Evolutionary conservation across 2,113 vertebrate genomes (phyloP).

Genomic region (Leptodactylus fuscus): DNA sequence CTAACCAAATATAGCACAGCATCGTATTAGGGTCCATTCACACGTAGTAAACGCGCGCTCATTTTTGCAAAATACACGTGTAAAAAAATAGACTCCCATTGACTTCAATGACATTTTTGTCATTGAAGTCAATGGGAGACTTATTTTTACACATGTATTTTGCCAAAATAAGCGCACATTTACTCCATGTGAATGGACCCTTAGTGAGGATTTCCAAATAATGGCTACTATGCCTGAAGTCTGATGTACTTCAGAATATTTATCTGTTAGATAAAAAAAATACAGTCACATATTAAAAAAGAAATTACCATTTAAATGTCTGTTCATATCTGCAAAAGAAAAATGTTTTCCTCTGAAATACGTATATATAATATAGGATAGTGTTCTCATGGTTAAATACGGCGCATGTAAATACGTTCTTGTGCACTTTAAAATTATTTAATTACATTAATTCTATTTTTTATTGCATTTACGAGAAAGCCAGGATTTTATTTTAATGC

Average conservation of each 20-base stretch:
- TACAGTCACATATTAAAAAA: conserved; percentile 27
- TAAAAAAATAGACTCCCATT: too few relatives aligned
- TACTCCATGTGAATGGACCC: too few relatives aligned
- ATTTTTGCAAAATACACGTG: too few relatives aligned
- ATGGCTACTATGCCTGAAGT: background rate
- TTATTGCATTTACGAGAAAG: conserved; percentile 29
- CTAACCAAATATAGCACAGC: too few relatives aligned
- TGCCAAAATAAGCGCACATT: too few relatives aligned
- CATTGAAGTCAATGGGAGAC: too few relatives aligned
- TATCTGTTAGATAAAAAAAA: conserved; percentile 10
- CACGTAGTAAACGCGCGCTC: too few relatives aligned
- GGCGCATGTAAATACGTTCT: conserved; percentile 40
- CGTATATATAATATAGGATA: conserved; percentile 36
- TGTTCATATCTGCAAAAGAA: background rate
- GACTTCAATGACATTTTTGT: too few relatives aligned
- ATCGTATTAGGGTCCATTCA: too few relatives aligned
- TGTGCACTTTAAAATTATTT: background rate
- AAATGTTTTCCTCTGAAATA: conserved; percentile 4
- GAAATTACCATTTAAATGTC: conserved; percentile 41
- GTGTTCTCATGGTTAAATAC: conserved; percentile 17
- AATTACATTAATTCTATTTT: conserved; percentile 1
- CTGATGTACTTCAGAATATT: background rate
- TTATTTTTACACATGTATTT: too few relatives aligned
- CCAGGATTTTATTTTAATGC: conserved; percentile 14
- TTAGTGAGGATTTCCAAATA: background rate